Percentiles rank a stretch among this genome's conserved stretches.
These are phyloP conservation scores for Neoseiulus cucumeris DNA, from an alignment of 1,140 invertebrate genomes.

Conservation along the genomic window DNA sequence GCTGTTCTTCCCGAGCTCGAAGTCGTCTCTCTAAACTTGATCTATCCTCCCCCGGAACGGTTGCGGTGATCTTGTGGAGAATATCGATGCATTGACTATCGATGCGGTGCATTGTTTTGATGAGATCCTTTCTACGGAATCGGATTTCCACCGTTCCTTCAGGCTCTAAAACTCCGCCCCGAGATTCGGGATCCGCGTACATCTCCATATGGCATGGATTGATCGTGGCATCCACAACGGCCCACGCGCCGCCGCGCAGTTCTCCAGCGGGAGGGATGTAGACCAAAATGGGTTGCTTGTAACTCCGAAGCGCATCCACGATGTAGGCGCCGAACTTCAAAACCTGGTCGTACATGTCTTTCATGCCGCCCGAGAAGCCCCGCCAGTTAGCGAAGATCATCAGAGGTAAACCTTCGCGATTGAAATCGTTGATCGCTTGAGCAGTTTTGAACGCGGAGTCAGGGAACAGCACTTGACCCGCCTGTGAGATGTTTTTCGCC, in stretches of 20 bases:
- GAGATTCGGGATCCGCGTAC: conserved; percentile 74
- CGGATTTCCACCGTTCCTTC: conserved; percentile 97
- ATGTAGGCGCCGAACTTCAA: conserved; percentile 98
- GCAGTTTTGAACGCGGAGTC: conserved; percentile 95
- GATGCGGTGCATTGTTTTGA: conserved; percentile 32
- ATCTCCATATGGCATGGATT: conserved; percentile 92
- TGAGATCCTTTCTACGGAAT: conserved; percentile 62
- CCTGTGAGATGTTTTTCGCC: conserved; percentile 65
- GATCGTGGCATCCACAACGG: conserved; percentile 84
- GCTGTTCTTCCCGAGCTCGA: conserved; percentile 45
- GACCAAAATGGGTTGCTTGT: conserved; percentile 75
- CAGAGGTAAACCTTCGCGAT: conserved; percentile 77
- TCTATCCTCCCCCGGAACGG: conserved; percentile 30
- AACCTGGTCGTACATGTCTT: conserved; percentile 99
- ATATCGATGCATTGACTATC: conserved; percentile 28
- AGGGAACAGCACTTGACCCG: conserved; percentile 96
- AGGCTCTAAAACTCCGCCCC: conserved; percentile 82
- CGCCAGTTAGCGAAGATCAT: conserved; percentile 98
- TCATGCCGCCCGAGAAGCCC: conserved; percentile 98
- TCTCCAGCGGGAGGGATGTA: conserved; percentile 94
- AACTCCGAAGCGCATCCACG: conserved; percentile 72
- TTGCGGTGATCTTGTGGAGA: conserved; percentile 23
- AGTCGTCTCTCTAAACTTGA: conserved; percentile 46
- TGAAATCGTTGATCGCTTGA: conserved; percentile 90
- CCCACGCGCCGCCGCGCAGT: conserved; percentile 93